Conservation (phyloP, 2,888 invertebrate species). For the Archips xylosteana region DNA sequence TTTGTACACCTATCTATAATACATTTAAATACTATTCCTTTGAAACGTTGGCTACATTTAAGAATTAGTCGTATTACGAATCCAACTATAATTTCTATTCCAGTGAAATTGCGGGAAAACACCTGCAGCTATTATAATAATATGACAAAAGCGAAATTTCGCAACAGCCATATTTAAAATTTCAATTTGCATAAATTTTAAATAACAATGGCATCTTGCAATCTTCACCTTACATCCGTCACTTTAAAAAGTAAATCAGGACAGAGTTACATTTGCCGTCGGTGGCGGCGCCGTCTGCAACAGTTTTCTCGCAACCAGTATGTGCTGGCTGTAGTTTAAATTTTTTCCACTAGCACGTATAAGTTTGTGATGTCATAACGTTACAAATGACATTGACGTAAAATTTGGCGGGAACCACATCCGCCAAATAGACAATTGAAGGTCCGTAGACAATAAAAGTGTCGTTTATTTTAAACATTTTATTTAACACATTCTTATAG, state of each 20-base stretch:
- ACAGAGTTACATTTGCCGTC: background rate
- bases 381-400: constrained; percentile 12
- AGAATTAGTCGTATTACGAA: constrained; percentile 4
- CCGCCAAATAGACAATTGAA: constrained; percentile 7
- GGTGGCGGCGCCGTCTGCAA: background rate
- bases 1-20: too few species aligned
- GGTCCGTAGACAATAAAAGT: background rate
- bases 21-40: too few species aligned
- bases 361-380: background rate
- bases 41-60: background rate
- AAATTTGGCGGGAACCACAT: constrained; percentile 1
- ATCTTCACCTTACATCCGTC: constrained; percentile 17
- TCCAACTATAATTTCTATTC: constrained; percentile 20
- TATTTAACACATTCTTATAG: background rate
- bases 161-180: constrained; percentile 23
- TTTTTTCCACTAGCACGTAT: background rate
- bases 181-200: constrained; percentile 27
- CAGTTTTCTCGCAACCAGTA: background rate
- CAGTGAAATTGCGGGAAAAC: constrained; percentile 19
- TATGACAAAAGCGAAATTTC: constrained; percentile 37
- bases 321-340: background rate
- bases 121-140: constrained; percentile 8
- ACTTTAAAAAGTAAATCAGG: constrained; percentile 13
- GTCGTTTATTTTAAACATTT: background rate
- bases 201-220: constrained; percentile 29